phyloP scores from a whole-genome alignment of 2,113 vertebrate species.

The Lathamus discolor region DNA sequence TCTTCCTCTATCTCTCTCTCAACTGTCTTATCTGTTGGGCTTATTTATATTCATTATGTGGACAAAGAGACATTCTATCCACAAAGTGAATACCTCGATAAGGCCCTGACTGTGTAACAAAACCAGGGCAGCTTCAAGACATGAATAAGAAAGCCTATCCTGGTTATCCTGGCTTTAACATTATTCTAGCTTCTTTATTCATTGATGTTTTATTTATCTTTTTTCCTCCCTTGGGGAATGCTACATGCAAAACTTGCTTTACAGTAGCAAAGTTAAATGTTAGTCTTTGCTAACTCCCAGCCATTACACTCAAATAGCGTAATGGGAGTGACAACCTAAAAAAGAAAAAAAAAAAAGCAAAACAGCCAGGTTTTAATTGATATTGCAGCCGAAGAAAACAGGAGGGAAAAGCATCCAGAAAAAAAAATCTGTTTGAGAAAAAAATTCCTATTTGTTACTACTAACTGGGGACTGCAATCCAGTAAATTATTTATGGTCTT shows the following conservation, averaged over 20 bases:
- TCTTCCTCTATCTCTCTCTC: neutral
- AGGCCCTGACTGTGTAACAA: neutral
- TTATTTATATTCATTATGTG: neutral
- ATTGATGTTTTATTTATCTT: neutral
- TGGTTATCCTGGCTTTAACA: neutral
- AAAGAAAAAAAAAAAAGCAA: neutral
- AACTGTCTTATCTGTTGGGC: neutral
- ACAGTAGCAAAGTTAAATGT: neutral
- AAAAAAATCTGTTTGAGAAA: neutral
- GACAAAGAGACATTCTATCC: neutral
- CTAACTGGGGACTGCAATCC: neutral
- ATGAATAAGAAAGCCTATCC: neutral
- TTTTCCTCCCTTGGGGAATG: neutral
- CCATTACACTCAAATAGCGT: neutral
- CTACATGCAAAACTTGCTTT: neutral
- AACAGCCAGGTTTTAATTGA: neutral
- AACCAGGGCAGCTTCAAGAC: neutral
- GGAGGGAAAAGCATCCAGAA: neutral
- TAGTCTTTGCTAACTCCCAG: neutral
- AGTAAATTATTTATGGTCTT: neutral
- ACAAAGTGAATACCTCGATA: neutral
- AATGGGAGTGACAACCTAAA: neutral
- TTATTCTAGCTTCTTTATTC: neutral
- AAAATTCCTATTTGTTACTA: neutral
- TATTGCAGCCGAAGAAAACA: neutral